Evolutionary conservation across 1,140 invertebrate species (phyloP).

Genomic region (Chrysopa pallens): DNA sequence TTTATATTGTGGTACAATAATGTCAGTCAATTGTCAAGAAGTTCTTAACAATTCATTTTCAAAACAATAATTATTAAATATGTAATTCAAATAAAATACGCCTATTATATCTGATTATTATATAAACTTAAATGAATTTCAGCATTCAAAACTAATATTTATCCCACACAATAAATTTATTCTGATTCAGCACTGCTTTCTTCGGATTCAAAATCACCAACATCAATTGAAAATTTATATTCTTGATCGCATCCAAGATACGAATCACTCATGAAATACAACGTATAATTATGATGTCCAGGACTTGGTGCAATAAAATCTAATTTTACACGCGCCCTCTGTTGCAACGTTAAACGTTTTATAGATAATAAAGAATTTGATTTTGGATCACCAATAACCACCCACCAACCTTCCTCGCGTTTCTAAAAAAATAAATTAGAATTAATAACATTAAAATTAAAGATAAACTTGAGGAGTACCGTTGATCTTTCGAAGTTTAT

Average conservation of each 20-base stretch:
- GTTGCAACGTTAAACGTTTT: slow-evolving; percentile 83
- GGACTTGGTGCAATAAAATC: slow-evolving; percentile 86
- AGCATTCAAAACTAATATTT: too few species aligned
- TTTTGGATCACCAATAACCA: slow-evolving; percentile 94
- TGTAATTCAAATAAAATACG: too few species aligned
- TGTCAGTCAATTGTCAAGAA: too few species aligned
- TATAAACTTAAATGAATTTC: too few species aligned
- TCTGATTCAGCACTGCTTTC: slow-evolving; percentile 32
- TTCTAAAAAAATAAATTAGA: slow-evolving; percentile 47
- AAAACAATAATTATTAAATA: too few species aligned
- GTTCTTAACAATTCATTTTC: too few species aligned
- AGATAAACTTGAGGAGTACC: too few species aligned
- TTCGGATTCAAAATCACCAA: slow-evolving; percentile 43
- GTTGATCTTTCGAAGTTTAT: too few species aligned
- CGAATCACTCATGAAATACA: slow-evolving; percentile 98
- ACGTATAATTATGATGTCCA: slow-evolving; percentile 74
- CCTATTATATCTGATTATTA: too few species aligned
- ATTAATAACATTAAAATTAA: too few species aligned
- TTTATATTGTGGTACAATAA: too few species aligned
- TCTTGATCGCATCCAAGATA: slow-evolving; percentile 98
- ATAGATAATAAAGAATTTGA: slow-evolving; percentile 90
- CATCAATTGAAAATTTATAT: slow-evolving; percentile 61
- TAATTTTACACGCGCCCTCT: slow-evolving; percentile 84
- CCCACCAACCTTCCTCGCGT: slow-evolving; percentile 99
- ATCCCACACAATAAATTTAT: too few species aligned